Evolutionary conservation across 2,888 invertebrate genomes (phyloP), one percentile per base, ranked within the genome.

Genomic region (Caenorhabditis sp.): DNA sequence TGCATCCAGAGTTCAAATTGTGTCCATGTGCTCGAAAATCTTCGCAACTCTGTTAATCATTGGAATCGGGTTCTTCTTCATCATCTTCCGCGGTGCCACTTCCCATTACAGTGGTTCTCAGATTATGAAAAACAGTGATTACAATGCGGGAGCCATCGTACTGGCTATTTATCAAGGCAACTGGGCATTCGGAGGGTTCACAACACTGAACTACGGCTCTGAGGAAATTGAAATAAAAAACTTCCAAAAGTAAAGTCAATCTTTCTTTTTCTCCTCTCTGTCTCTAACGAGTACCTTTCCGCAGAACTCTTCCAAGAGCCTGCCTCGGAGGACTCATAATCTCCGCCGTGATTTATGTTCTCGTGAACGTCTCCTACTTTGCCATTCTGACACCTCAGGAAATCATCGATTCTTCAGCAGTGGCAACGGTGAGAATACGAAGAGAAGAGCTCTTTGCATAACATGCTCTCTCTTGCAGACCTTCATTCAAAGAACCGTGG

Each of bases 131-230:
- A 82, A 79, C 1, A 76, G 64, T 28, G 60, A 82, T 37, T 84
- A 62, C 58, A 77, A 64, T n/a, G 67, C 83, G 0, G 70, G 77
- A 15, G 81, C 84, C 8, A 79, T 86, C 50, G 80, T 82, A 1
- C 40, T 86, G 22, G 84, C 84, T 2, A 82, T 87, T 64, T 87
- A 87, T 74, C 83, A 82, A 62, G 87, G 87, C 3, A 85, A 82
- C 58, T 87, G 87, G 87, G 87, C 87, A 6, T 87, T 79, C 56
- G 85, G 83, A 26, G 87, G 87, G 11, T 87, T 84, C 26, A 81
- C 84, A 0, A 87, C 87, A n/a, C 65, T 87, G 24, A 87, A 87
- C 68, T 87, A 81, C 55, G 87, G 87, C 2, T 80, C 87, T 0
- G 87, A 87, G 53, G 87, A 87, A 37, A 82, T 87, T 22, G 70